phyloP scores from a whole-genome alignment of 2,113 vertebrate genomes.

The Elaphurus davidianus region DNA sequence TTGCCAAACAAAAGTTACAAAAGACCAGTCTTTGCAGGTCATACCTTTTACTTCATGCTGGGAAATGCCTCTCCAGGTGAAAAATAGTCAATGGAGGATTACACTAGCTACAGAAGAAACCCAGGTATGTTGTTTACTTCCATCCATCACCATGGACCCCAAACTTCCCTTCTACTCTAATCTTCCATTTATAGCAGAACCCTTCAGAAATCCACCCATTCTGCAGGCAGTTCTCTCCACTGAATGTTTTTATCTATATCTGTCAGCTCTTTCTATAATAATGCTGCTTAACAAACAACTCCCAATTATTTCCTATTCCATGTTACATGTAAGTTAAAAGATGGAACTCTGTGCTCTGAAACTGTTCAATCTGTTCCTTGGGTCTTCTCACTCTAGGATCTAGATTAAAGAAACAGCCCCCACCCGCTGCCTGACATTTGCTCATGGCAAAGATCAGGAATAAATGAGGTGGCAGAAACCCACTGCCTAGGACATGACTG shows the following conservation, averaged over 20 bases:
- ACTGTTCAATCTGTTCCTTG: neutral
- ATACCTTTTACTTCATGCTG: neutral
- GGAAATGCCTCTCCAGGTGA: neutral
- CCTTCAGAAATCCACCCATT: neutral
- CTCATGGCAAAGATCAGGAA: neutral
- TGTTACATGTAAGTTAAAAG: rapidly evolving
- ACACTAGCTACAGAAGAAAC: rapidly evolving
- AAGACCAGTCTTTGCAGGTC: neutral
- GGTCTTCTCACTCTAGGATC: neutral
- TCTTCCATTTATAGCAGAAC: no score
- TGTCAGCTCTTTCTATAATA: neutral
- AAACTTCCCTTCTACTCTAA: neutral
- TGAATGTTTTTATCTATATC: neutral
- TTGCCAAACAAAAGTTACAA: neutral
- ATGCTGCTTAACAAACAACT: neutral
- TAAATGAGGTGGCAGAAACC: neutral
- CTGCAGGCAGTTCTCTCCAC: rapidly evolving
- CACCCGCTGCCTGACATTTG: neutral
- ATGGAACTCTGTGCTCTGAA: neutral
- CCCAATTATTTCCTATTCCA: neutral
- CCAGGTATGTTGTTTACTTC: neutral
- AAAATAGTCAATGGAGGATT: neutral
- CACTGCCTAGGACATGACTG: neutral
- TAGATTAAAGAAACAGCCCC: neutral
- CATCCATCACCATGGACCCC: no score